phyloP scores from a whole-genome alignment of 2,888 invertebrate species.

The Graphium colonna region DNA sequence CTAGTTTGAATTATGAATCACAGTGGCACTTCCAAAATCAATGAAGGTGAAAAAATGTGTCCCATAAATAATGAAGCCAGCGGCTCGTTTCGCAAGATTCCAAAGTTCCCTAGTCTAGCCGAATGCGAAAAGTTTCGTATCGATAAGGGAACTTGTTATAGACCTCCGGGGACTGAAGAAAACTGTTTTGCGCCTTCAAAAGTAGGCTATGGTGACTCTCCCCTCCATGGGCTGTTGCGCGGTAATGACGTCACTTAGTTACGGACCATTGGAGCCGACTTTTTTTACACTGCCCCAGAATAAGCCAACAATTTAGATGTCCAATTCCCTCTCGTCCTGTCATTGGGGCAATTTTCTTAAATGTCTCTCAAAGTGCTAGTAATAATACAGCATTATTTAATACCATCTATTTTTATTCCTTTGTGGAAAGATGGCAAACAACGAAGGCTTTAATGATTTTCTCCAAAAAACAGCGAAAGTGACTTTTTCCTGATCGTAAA shows the following conservation, averaged over 20 bases:
- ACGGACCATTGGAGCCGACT: conserved; percentile 2
- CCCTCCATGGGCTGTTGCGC: neutral
- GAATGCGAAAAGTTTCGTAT: conserved; percentile 13
- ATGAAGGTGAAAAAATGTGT: conserved; percentile 4
- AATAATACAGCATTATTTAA: too few species aligned
- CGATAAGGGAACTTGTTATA: conserved; percentile 18
- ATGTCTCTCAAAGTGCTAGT: too few species aligned
- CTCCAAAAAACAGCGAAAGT: too few species aligned
- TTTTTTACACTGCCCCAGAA: neutral
- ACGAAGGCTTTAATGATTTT: too few species aligned
- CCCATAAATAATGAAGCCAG: conserved; percentile 16
- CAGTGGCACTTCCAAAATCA: neutral
- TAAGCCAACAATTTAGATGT: neutral
- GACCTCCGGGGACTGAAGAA: conserved; percentile 10
- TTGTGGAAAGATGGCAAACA: too few species aligned
- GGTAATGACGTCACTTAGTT: conserved; percentile 14
- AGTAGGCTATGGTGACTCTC: neutral
- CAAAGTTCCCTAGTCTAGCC: conserved; percentile 14
- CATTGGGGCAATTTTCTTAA: too few species aligned
- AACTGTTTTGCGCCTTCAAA: conserved; percentile 4
- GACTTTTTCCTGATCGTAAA: too few species aligned
- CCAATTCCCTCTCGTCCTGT: neutral
- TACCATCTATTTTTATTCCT: too few species aligned
- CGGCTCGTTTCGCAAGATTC: conserved; percentile 5
- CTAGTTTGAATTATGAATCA: too few species aligned